Conservation (phyloP, 2,797 vertebrate genomes). For the Myotis pilosus region DNA sequence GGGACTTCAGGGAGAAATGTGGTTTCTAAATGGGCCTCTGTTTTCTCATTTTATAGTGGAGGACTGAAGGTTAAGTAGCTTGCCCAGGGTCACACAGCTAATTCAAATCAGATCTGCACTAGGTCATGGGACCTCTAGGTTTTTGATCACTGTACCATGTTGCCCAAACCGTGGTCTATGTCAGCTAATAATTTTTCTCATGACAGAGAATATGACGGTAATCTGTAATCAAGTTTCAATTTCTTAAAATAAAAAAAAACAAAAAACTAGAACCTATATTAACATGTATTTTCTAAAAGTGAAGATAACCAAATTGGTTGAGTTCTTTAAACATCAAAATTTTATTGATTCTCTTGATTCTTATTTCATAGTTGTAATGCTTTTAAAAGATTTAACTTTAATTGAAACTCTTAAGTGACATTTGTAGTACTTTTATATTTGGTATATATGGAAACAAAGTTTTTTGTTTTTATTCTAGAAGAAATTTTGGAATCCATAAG, state of each 20-base stretch:
- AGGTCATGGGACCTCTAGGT: neutral
- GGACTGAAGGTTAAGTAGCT: neutral
- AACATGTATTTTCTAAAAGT: neutral
- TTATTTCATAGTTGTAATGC: neutral
- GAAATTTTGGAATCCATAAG: constrained; percentile 94
- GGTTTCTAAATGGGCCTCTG: neutral
- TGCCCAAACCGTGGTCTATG: neutral
- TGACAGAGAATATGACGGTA: neutral
- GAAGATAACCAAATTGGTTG: neutral
- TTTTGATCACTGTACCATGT: neutral
- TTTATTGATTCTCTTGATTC: neutral
- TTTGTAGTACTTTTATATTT: constrained; percentile 22
- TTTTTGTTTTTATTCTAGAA: constrained; percentile 84
- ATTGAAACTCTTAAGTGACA: constrained; percentile 26
- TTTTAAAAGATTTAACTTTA: constrained; percentile 26
- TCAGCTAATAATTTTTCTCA: neutral
- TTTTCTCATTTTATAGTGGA: neutral
- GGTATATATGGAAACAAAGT: constrained; percentile 34
- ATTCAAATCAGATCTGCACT: neutral
- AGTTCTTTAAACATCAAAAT: neutral
- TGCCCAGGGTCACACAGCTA: neutral
- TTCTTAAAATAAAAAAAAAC: neutral
- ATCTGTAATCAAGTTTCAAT: neutral
- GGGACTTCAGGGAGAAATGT: neutral
- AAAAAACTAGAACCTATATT: neutral